Evolutionary conservation across 2,113 vertebrate genomes (phyloP).

Genomic region (Odocoileus hemionus): DNA sequence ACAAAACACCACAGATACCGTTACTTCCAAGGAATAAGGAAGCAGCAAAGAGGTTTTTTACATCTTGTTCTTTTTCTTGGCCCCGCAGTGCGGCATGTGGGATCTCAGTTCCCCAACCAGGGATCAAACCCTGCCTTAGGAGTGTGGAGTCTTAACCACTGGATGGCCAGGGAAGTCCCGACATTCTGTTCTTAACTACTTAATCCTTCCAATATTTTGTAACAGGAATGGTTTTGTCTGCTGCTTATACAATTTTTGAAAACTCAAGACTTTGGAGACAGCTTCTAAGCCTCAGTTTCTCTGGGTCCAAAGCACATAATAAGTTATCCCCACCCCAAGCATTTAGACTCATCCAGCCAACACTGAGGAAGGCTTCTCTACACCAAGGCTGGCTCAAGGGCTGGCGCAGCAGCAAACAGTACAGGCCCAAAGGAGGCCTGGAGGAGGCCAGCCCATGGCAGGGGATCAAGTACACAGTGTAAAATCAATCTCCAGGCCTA

Average conservation of each 20-base stretch:
- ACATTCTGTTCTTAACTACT: neutral
- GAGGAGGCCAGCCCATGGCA: neutral
- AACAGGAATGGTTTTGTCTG: neutral
- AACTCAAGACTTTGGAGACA: neutral
- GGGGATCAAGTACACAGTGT: neutral
- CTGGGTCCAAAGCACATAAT: neutral
- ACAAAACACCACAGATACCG: neutral
- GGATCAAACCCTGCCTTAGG: neutral
- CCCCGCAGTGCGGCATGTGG: neutral
- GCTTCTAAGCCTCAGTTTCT: neutral
- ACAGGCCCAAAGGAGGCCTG: neutral
- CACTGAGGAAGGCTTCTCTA: neutral
- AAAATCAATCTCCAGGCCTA: neutral
- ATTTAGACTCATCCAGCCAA: neutral
- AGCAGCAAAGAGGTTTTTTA: neutral
- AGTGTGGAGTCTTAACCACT: neutral
- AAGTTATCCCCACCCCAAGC: neutral
- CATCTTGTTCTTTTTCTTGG: neutral
- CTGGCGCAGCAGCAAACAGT: neutral
- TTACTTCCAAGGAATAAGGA: neutral
- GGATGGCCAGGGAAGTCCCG: neutral
- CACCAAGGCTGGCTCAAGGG: neutral
- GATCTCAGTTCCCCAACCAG: neutral
- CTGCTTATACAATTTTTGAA: neutral
- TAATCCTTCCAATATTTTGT: neutral